Evolutionary conservation across 1,140 invertebrate species (phyloP), one percentile per base, ranked within the genome.

Genomic region (Micrasema minimum): DNA sequence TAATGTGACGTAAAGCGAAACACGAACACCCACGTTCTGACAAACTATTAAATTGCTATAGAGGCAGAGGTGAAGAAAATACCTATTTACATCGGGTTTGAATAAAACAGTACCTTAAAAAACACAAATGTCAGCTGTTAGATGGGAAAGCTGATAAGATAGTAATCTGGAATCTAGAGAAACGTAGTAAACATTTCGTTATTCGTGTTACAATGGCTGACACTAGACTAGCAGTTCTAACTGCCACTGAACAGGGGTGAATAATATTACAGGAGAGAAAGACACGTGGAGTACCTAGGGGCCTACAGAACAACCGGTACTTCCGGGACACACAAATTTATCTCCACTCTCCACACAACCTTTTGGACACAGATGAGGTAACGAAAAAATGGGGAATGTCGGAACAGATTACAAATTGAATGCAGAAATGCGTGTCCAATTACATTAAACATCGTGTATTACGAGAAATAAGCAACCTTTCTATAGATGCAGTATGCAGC

Each of bases 101-200:
- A 23, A 53, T 37, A 31, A 31, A 31, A n/a, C n/a, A 12, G 26
- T 20, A 23, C 20, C 22, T 4, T 53, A 57, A 37, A 57, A 35
- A 57, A 57, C 18, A 46, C 65, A 55, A 37, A 16, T 66, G 16
- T 31, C 50, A 55, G 50, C 35, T 66, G 16, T 50, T 55, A 66
- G 65, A 66, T 66, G 7, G 18, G 41, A 55, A 41, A 66, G 48
- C 48, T 37, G 65, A 66, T 66, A 66, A 66, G 65, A 66, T 66
- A 66, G 65, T 11, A 6, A 66, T 66, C 65, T 66, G 41, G 31
- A 6, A 66, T 66, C 65, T 66, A 53, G 31, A 41, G 37, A 66
- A 38, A 23, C 37, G 48, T 53, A 35, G 65, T 66, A 53, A 66
- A 66, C 50, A 53, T 66, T 66, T 66, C 50, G 37, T 66, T 66